Evolutionary conservation across 2,113 vertebrate species (phyloP), one percentile per base, ranked within the genome.

Genomic region (Promerops cafer): DNA sequence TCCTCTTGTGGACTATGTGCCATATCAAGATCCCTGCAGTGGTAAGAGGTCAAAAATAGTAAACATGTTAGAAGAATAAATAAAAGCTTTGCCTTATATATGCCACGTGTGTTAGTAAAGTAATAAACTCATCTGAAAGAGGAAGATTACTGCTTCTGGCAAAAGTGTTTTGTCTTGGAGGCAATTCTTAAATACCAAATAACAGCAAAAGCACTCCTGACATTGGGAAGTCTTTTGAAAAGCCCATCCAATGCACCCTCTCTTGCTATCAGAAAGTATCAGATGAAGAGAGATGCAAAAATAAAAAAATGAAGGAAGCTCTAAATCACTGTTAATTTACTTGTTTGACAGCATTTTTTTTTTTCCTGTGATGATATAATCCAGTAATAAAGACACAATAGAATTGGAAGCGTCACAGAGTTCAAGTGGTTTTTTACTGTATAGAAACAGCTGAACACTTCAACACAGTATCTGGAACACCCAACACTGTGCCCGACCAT

Each of bases 241-340:
- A 83, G 63, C 23, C 22, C 50, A 77, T 64, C 49, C 44, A 82
- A 44, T n/a, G 18, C 64, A 66, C 53, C 28, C 13, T 93, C 28
- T 87, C 71, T 49, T 70, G 31, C 75, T 92, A 87, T 57, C 63
- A 86, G 66, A 82, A 82, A 82, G 66, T 28, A 91, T 69, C 75
- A 83, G 61, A 84, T 71, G 37, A 92, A 90, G 13, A 1, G 2
- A 94, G 45, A 12, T 50, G 22, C 54, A 77, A 39, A 93, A 94
- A 80, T 53, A 77, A 80, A 90, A 90, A 90, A 90, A 91, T 65
- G 31, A 72, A 94, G 37, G 50, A 94, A 72, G n/a, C 59, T 74
- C 70, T 93, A 83, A 93, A 95, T 93, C 88, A 88, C 52, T 33
- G n/a, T 66, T 91, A 95, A 95, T 89, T 92, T 91, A 93, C 75